Evolutionary conservation across 2,888 invertebrate genomes (phyloP).

Genomic region (Hipparchia sbordonii): DNA sequence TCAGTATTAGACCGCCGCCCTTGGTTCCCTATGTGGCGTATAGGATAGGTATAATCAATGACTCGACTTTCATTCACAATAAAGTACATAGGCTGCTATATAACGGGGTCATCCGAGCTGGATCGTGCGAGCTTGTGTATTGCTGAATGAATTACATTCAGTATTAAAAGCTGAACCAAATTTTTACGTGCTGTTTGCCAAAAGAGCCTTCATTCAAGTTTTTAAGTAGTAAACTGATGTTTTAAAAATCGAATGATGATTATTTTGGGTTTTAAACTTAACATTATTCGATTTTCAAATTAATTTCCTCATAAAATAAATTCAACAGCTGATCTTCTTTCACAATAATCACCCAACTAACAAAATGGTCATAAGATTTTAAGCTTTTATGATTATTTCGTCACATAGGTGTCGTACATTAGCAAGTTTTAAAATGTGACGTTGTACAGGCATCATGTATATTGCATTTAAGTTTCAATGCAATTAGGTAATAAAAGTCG

Average conservation of each 20-base stretch:
- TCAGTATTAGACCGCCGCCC: constrained; percentile 70
- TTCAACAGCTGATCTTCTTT: too few species aligned
- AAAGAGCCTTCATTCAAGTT: constrained; percentile 1
- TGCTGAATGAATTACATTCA: constrained; percentile 55
- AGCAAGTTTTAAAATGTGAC: too few species aligned
- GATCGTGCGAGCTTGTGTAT: constrained; percentile 56
- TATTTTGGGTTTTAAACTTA: background rate
- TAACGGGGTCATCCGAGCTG: constrained; percentile 72
- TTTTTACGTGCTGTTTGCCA: constrained; percentile 20
- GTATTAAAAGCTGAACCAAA: constrained; percentile 24
- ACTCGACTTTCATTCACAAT: constrained; percentile 78
- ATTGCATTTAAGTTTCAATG: too few species aligned
- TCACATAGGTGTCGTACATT: too few species aligned
- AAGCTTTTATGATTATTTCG: too few species aligned
- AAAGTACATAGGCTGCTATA: constrained; percentile 63
- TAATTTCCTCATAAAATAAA: too few species aligned
- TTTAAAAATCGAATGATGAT: constrained; percentile 2
- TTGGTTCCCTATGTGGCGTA: constrained; percentile 63
- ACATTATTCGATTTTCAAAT: background rate
- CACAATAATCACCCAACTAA: too few species aligned
- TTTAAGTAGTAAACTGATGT: background rate
- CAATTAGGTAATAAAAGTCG: too few species aligned
- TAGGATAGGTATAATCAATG: constrained; percentile 74
- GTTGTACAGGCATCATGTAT: too few species aligned
- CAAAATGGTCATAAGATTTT: too few species aligned